phyloP scores from a whole-genome alignment of 2,797 vertebrate species.

The Potorous gilbertii region DNA sequence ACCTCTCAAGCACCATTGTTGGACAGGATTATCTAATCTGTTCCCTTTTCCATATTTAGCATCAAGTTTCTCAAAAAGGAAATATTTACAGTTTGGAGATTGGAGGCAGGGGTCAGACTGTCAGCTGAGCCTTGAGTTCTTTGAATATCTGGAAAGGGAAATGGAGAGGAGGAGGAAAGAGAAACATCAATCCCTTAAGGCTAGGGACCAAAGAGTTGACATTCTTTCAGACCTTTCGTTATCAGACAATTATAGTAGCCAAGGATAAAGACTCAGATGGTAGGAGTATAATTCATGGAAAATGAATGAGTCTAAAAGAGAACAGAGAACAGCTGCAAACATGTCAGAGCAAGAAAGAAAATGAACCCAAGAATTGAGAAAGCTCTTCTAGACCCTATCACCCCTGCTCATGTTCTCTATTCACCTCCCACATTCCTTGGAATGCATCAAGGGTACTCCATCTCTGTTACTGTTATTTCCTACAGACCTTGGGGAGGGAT shows the following conservation, averaged over 20 bases:
- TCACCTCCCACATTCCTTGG: background rate
- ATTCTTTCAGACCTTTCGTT: background rate
- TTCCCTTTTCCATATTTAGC: background rate
- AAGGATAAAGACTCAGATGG: background rate
- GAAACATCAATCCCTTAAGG: background rate
- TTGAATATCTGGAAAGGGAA: background rate
- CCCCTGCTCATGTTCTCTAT: background rate
- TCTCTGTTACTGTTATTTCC: background rate
- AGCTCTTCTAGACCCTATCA: background rate
- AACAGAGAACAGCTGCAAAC: background rate
- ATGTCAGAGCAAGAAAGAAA: background rate
- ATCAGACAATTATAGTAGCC: background rate
- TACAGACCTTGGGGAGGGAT: background rate
- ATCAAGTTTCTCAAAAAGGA: constrained; percentile 33
- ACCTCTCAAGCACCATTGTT: background rate
- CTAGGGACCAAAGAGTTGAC: background rate
- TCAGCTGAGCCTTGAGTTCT: background rate
- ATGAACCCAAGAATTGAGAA: background rate
- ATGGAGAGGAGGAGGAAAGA: background rate
- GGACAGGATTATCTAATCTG: background rate
- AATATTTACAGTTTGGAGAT: constrained; percentile 33
- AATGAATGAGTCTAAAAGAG: background rate
- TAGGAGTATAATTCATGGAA: constrained; percentile 28
- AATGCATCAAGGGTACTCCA: background rate
- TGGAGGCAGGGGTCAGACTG: background rate